Evolutionary conservation across 2,113 vertebrate genomes (phyloP).

Genomic region (Paracanthobrama guichenoti): DNA sequence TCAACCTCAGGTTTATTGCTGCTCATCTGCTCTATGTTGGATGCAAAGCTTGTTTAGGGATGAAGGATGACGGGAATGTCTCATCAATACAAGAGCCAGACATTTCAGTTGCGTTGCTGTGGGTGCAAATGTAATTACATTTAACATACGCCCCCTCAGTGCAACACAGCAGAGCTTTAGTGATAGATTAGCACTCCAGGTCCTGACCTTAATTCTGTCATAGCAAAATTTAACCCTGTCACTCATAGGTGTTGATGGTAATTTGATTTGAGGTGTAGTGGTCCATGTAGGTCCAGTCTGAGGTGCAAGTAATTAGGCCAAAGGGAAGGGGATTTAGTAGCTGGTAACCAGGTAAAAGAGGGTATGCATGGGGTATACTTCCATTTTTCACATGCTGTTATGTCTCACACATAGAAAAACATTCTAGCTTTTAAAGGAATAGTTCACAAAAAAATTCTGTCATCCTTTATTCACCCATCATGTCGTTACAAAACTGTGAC

Average conservation of each 20-base stretch:
- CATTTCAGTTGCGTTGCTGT: neutral
- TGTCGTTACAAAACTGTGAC: neutral
- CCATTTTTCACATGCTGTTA: neutral
- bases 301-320: conserved; percentile 33
- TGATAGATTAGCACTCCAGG: conserved; percentile 29
- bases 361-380: neutral
- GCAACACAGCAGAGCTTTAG: conserved; percentile 1
- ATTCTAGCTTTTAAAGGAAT: neutral
- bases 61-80: conserved; percentile 8
- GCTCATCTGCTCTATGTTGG: neutral
- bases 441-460: neutral
- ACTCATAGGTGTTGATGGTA: neutral
- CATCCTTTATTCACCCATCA: neutral
- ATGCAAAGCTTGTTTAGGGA: neutral
- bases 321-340: conserved; percentile 25
- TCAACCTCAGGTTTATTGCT: neutral
- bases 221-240: conserved; percentile 35
- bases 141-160: neutral
- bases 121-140: conserved; percentile 16
- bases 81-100: neutral
- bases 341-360: neutral
- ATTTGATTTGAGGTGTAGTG: conserved; percentile 37
- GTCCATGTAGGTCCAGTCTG: conserved; percentile 20
- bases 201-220: conserved; percentile 42
- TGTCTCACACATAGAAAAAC: neutral